Evolutionary conservation across 2,797 vertebrate genomes (phyloP).

Genomic region (Pseudotriccus pelzelni): DNA sequence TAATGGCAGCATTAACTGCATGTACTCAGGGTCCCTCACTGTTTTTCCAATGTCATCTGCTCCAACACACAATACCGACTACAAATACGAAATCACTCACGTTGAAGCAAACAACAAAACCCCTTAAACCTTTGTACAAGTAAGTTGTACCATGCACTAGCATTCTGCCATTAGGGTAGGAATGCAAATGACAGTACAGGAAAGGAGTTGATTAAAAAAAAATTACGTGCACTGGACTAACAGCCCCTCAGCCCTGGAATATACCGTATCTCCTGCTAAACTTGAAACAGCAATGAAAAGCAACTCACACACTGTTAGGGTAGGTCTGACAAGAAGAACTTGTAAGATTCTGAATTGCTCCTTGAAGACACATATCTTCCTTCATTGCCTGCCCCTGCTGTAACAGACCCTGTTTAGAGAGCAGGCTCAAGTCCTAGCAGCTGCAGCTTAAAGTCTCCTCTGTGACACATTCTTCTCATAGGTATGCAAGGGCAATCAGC

Average conservation of each 20-base stretch:
- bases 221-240: not conserved
- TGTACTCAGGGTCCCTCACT: not conserved
- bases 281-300: not conserved
- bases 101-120: not conserved
- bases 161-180: not conserved
- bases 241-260: not conserved
- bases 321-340: slow-evolving; percentile 14
- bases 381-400: slow-evolving; percentile 18
- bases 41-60: not conserved
- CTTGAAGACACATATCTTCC: slow-evolving; percentile 11
- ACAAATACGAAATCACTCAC: not conserved
- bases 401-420: not conserved
- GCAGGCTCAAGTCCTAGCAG: not conserved
- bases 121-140: not conserved
- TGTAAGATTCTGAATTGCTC: not conserved
- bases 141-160: not conserved
- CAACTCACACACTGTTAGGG: not conserved
- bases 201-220: not conserved
- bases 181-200: not conserved
- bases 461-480: not conserved
- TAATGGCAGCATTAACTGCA: not conserved
- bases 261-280: not conserved
- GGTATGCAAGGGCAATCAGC: not conserved
- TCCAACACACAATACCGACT: not conserved
- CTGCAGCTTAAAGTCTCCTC: not conserved